Evolutionary conservation across 2,888 invertebrate species (phyloP).

Genomic region (Leptinotarsa peninsularis): DNA sequence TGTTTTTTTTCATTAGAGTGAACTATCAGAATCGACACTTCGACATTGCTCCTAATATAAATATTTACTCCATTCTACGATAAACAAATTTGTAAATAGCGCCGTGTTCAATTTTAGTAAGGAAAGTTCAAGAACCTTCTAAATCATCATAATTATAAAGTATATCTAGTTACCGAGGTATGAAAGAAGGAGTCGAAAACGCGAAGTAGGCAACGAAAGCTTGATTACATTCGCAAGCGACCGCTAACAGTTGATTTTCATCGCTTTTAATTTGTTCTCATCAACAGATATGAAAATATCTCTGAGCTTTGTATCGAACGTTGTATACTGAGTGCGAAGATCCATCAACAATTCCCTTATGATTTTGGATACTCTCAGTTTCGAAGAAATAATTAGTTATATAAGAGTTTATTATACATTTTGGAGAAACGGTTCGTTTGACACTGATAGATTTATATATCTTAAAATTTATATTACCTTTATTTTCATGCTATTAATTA

Average conservation of each 20-base stretch:
- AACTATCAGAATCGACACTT: conserved; percentile 1
- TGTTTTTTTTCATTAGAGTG: neutral
- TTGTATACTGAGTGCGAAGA: conserved; percentile 14
- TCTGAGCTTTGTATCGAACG: conserved; percentile 7
- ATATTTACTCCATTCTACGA: conserved; percentile 4
- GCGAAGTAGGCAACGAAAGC: conserved; percentile 46
- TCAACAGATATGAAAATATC: conserved; percentile 34
- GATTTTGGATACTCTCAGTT: neutral
- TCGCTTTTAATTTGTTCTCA: conserved; percentile 53
- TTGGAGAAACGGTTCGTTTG: too few species aligned
- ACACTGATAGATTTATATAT: too few species aligned
- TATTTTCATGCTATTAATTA: too few species aligned
- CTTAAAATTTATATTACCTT: too few species aligned
- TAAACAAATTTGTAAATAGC: conserved; percentile 13
- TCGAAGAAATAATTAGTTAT: neutral
- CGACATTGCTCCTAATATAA: neutral
- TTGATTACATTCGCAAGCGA: conserved; percentile 46
- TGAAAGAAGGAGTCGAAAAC: conserved; percentile 37
- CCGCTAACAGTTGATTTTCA: conserved; percentile 53
- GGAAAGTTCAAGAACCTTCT: conserved; percentile 44
- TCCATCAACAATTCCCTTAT: conserved; percentile 18
- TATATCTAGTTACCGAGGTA: conserved; percentile 44
- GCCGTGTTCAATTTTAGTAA: conserved; percentile 9
- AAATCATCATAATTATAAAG: conserved; percentile 50
- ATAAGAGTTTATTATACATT: neutral